These are phyloP conservation scores for Indri indri DNA, from an alignment of 2,113 vertebrate species.

Conservation along the genomic window DNA sequence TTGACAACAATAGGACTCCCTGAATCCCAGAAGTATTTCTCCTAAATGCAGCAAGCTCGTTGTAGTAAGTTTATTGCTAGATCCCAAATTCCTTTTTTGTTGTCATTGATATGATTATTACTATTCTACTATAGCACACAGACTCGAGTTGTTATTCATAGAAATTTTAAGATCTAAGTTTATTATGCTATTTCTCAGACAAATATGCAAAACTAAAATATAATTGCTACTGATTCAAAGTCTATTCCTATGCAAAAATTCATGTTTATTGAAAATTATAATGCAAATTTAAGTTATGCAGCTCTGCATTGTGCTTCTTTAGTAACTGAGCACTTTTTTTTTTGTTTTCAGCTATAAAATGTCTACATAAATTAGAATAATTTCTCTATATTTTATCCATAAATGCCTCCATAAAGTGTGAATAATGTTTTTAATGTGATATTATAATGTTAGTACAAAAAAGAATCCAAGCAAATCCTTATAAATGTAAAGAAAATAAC, in stretches of 20 bases:
- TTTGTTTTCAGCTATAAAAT: slow-evolving; percentile 65
- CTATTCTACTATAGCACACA: not conserved
- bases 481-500: slow-evolving; percentile 14
- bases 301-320: slow-evolving; percentile 46
- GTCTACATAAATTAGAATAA: slow-evolving; percentile 77
- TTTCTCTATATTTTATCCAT: slow-evolving; percentile 66
- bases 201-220: slow-evolving; percentile 68
- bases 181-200: slow-evolving; percentile 61
- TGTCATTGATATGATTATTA: slow-evolving; percentile 38
- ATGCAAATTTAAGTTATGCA: slow-evolving; percentile 60
- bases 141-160: slow-evolving; percentile 37
- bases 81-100: not conserved
- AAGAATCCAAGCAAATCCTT: slow-evolving; percentile 17
- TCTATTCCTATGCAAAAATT: slow-evolving; percentile 59
- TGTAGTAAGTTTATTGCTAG: not conserved
- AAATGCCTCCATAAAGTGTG: slow-evolving; percentile 69
- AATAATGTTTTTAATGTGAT: slow-evolving; percentile 70
- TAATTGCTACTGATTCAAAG: slow-evolving; percentile 66
- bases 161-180: slow-evolving; percentile 63
- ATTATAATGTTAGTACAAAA: slow-evolving; percentile 38
- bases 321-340: slow-evolving; percentile 54
- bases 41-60: not conserved
- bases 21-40: not conserved
- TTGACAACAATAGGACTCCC: not conserved
- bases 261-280: slow-evolving; percentile 65